phyloP scores from a whole-genome alignment of 1,140 invertebrate genomes.

The Aplysia californica region DNA sequence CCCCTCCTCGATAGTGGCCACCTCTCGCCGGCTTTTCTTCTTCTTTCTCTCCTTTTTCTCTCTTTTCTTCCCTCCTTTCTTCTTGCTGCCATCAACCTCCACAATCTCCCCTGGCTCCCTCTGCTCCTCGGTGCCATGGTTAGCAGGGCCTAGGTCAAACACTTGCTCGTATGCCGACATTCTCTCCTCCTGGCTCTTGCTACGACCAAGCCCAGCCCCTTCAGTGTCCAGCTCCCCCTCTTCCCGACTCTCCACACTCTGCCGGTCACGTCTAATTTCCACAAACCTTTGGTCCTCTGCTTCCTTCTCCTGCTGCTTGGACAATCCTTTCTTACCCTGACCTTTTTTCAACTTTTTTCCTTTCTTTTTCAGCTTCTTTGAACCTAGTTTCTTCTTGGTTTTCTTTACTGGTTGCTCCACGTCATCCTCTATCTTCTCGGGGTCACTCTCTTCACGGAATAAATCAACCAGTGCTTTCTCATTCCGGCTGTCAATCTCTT shows the following conservation, averaged over 20 bases:
- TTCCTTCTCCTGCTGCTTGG: not conserved
- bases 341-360: slow-evolving; percentile 26
- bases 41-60: slow-evolving; percentile 22
- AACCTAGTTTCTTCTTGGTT: slow-evolving; percentile 12
- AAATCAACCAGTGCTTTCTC: slow-evolving; percentile 26
- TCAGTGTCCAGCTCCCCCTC: slow-evolving; percentile 23
- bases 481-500: slow-evolving; percentile 23
- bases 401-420: slow-evolving; percentile 20
- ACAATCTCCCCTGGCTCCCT: slow-evolving; percentile 27
- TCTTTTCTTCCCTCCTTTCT: slow-evolving; percentile 18
- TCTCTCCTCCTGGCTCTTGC: slow-evolving; percentile 5
- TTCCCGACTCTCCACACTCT: slow-evolving; percentile 11
- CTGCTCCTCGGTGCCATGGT: not conserved
- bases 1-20: slow-evolving; percentile 29
- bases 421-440: slow-evolving; percentile 17
- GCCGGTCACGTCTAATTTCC: slow-evolving; percentile 13
- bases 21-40: slow-evolving; percentile 21
- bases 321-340: slow-evolving; percentile 12
- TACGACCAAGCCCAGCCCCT: not conserved
- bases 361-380: slow-evolving; percentile 27
- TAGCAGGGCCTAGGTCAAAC: not conserved
- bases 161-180: slow-evolving; percentile 6
- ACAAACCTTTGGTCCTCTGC: slow-evolving; percentile 26
- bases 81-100: slow-evolving; percentile 9
- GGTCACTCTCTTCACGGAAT: slow-evolving; percentile 27